A percentile compares a stretch with the other conserved stretches of the same genome.
Conservation (phyloP, 2,797 vertebrate genomes). For the Typhlichthys eigenmanni region DNA sequence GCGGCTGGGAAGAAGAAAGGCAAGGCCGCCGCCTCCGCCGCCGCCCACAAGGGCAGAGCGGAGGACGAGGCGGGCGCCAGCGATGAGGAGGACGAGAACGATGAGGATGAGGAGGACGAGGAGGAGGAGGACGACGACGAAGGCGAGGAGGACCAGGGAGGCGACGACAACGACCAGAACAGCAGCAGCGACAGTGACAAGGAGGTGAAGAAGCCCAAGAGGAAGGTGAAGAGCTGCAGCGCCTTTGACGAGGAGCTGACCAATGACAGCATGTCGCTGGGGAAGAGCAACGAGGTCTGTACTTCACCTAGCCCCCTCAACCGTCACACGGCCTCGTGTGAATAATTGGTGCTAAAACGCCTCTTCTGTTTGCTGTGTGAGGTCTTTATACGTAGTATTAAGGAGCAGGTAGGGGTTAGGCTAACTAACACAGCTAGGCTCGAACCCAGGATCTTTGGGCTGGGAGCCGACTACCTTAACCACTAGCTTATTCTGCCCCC, state of each 20-base stretch:
- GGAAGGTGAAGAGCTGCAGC: constrained; percentile 85
- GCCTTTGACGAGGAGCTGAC: constrained; percentile 95
- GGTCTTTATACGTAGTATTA: too few relatives aligned
- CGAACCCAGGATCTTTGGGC: not conserved
- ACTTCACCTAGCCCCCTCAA: too few relatives aligned
- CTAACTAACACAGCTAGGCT: too few relatives aligned
- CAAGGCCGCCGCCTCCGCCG: constrained; percentile 74
- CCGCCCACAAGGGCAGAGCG: constrained; percentile 81
- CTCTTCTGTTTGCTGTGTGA: too few relatives aligned
- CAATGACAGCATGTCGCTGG: constrained; percentile 97
- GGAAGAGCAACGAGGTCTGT: constrained; percentile 94
- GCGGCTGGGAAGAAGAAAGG: constrained; percentile 86
- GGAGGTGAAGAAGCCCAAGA: constrained; percentile 86
- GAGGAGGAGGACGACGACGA: constrained; percentile 33
- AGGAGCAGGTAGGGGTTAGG: too few relatives aligned
- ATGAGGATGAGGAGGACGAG: constrained; percentile 44
- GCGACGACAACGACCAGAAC: constrained; percentile 75
- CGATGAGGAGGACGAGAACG: constrained; percentile 79
- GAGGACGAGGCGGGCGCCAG: constrained; percentile 83
- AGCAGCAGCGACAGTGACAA: constrained; percentile 89
- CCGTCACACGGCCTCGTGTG: too few relatives aligned
- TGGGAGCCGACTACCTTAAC: not conserved
- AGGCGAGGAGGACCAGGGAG: constrained; percentile 35
- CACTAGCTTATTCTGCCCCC: not conserved
- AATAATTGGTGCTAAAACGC: too few relatives aligned